Conservation (phyloP, 2,888 invertebrate species). For the Melanotus villosus region DNA sequence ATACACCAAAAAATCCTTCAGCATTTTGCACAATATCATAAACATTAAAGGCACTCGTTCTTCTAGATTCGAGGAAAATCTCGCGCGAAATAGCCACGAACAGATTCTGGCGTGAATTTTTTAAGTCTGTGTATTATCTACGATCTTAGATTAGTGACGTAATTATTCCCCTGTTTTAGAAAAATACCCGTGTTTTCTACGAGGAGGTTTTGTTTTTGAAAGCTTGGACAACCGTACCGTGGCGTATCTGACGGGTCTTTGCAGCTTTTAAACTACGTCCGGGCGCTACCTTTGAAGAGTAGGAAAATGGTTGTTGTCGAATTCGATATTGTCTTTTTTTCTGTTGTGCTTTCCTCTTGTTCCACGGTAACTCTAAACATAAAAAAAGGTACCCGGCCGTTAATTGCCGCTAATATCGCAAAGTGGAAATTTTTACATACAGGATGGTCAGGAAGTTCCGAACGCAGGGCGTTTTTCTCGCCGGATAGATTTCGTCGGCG, state of each 20-base stretch:
- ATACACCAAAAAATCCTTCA: neutral
- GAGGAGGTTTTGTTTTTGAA: neutral
- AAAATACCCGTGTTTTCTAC: slow-evolving; percentile 2
- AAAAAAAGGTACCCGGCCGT: neutral
- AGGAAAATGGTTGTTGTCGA: no score
- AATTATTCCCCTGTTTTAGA: neutral
- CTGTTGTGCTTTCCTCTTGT: neutral
- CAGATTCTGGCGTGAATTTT: neutral
- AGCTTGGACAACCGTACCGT: neutral
- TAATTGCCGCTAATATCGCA: neutral
- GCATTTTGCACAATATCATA: neutral
- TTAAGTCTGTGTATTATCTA: neutral
- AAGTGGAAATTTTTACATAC: neutral
- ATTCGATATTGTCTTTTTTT: neutral
- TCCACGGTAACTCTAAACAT: neutral
- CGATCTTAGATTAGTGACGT: neutral
- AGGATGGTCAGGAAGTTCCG: neutral
- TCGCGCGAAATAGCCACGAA: neutral
- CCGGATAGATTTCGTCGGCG: no score
- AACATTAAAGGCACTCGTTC: neutral
- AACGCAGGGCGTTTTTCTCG: no score
- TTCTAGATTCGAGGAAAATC: neutral
- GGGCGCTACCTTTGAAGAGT: no score
- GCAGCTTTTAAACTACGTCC: neutral
- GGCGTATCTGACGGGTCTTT: neutral